Evolutionary conservation across 2,888 invertebrate genomes (phyloP).

Genomic region (Pachycephus smyrnensis): DNA sequence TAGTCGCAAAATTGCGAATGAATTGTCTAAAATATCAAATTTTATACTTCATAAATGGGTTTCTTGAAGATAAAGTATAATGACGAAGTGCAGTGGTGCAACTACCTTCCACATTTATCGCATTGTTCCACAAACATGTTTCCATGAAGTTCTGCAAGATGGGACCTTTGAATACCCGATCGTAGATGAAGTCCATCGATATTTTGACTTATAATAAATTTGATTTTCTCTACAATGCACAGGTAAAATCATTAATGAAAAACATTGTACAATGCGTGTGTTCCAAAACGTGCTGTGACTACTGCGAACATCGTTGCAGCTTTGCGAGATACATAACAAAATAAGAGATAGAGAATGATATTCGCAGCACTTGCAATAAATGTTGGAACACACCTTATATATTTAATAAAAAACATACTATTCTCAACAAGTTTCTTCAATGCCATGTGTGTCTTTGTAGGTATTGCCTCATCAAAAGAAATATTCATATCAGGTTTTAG

Average conservation of each 20-base stretch:
- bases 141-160: conserved; percentile 94
- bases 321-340: neutral
- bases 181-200: conserved; percentile 97
- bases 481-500: conserved; percentile 85
- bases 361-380: neutral
- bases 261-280: neutral
- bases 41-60: neutral
- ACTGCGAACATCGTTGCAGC: neutral
- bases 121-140: conserved; percentile 98
- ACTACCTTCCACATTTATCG: conserved; percentile 83
- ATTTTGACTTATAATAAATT: conserved; percentile 95
- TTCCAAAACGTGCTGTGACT: neutral
- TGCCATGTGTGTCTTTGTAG: conserved; percentile 95
- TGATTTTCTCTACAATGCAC: conserved; percentile 71
- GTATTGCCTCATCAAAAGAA: conserved; percentile 90
- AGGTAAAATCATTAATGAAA: conserved; percentile 11
- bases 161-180: conserved; percentile 84
- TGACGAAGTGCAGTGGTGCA: neutral
- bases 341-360: neutral
- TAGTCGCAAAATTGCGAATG: conserved; percentile 80
- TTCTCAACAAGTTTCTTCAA: conserved; percentile 82
- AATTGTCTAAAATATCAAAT: conserved; percentile 75
- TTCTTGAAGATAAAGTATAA: neutral
- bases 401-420: conserved; percentile 51
- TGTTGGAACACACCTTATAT: neutral